Conservation (phyloP, 1,140 invertebrate species). For the Drosophila neocordata region DNA sequence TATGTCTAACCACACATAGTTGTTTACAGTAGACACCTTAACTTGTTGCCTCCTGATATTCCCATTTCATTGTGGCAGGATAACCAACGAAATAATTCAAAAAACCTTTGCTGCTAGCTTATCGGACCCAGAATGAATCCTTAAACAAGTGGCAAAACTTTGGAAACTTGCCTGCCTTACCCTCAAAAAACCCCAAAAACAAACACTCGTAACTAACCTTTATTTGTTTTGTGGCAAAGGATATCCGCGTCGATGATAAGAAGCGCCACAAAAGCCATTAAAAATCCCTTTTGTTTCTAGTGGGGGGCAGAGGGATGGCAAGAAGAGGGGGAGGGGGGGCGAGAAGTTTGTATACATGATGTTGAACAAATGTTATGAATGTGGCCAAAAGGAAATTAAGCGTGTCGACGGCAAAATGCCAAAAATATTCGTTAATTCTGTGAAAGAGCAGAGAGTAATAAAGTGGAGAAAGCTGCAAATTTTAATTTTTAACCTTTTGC, state of each 20-base stretch:
- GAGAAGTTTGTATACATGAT: conserved; percentile 47
- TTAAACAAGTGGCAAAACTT: conserved; percentile 66
- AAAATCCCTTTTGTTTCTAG: conserved; percentile 65
- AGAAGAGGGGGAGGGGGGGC: background rate
- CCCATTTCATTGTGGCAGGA: conserved; percentile 24
- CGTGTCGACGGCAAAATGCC: conserved; percentile 73
- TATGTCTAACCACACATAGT: background rate
- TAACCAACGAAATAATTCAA: conserved; percentile 71
- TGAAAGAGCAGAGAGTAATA: conserved; percentile 64
- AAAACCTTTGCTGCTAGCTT: conserved; percentile 38
- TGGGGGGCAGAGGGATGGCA: background rate
- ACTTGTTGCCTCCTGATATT: conserved; percentile 4
- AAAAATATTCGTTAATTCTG: conserved; percentile 52
- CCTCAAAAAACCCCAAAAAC: conserved; percentile 48
- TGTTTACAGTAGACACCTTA: conserved; percentile 10
- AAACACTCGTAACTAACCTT: conserved; percentile 60
- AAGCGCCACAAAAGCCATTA: conserved; percentile 64
- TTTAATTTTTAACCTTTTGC: conserved; percentile 77
- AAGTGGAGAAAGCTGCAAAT: conserved; percentile 75
- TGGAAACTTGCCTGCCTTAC: conserved; percentile 37
- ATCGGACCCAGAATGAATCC: conserved; percentile 50
- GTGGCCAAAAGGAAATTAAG: conserved; percentile 74
- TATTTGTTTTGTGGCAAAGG: conserved; percentile 73
- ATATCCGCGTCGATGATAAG: conserved; percentile 70
- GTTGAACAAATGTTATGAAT: conserved; percentile 76